These are phyloP conservation scores for Falco peregrinus DNA, from an alignment of 2,797 vertebrate genomes.

Conservation along the genomic window DNA sequence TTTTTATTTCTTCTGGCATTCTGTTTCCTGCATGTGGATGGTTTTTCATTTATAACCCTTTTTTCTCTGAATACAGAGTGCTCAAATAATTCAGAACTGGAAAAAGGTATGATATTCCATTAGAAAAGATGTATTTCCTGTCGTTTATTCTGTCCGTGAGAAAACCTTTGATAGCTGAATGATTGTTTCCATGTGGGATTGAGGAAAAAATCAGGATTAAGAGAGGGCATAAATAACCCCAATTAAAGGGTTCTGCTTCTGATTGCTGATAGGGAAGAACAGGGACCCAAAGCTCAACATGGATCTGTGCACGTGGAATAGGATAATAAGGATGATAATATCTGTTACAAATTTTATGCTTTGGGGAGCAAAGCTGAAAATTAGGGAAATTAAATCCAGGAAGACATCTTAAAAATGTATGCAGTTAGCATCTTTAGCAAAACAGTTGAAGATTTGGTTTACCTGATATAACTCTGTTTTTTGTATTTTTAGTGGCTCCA, in stretches of 20 bases:
- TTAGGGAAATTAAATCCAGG: neutral
- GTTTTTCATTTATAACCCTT: neutral
- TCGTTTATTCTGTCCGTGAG: neutral
- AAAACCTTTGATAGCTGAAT: neutral
- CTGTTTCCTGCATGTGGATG: neutral
- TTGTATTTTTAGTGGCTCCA: conserved; percentile 88
- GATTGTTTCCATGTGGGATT: neutral
- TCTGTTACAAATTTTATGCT: neutral
- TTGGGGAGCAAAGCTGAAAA: neutral
- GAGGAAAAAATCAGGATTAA: neutral
- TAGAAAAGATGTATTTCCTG: neutral
- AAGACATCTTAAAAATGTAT: neutral
- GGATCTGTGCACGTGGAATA: neutral
- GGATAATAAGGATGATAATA: neutral
- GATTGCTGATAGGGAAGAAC: neutral
- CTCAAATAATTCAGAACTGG: neutral
- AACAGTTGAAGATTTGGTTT: neutral
- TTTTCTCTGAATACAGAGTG: neutral
- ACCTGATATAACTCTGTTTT: neutral
- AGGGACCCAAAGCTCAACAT: neutral
- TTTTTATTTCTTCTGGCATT: neutral
- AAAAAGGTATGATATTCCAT: neutral
- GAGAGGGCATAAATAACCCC: neutral
- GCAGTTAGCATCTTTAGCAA: neutral
- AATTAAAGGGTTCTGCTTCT: neutral